Conservation (phyloP, 2,888 invertebrate species). For the Sericinus montela region DNA sequence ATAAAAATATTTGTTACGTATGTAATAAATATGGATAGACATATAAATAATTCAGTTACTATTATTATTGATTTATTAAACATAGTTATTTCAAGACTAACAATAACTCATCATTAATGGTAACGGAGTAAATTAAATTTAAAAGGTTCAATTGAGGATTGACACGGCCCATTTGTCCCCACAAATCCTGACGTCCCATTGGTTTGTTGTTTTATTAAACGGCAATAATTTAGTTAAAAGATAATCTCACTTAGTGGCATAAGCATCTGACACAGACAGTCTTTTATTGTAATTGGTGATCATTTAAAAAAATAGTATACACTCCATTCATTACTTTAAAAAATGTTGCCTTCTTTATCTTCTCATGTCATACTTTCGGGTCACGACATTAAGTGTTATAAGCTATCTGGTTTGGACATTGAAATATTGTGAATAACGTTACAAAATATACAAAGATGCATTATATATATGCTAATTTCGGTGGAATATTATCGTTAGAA, state of each 20-base stretch:
- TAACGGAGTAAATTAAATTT: conserved; percentile 51
- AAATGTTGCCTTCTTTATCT: conserved; percentile 3
- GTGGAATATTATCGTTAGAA: too few relatives aligned
- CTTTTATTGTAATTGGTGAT: conserved; percentile 1
- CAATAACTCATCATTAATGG: conserved; percentile 55
- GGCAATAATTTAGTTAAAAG: conserved; percentile 28
- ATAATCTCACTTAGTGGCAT: conserved; percentile 18
- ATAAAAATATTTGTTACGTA: too few relatives aligned
- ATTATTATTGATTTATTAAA: neutral
- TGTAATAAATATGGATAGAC: too few relatives aligned
- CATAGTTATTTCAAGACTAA: conserved; percentile 17
- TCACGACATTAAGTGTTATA: conserved; percentile 2
- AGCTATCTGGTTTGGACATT: conserved; percentile 11
- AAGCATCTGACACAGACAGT: conserved; percentile 6
- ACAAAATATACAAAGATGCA: neutral
- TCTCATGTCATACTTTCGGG: conserved; percentile 7
- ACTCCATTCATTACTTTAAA: conserved; percentile 8
- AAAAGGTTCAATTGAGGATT: conserved; percentile 70
- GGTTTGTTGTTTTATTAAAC: conserved; percentile 43
- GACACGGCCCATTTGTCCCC: conserved; percentile 55
- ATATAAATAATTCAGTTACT: neutral
- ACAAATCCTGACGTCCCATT: conserved; percentile 48
- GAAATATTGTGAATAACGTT: conserved; percentile 11
- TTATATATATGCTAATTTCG: too few relatives aligned
- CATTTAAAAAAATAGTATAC: conserved; percentile 12